phyloP scores from a whole-genome alignment of 2,888 invertebrate genomes.

The Notodonta dromedarius region DNA sequence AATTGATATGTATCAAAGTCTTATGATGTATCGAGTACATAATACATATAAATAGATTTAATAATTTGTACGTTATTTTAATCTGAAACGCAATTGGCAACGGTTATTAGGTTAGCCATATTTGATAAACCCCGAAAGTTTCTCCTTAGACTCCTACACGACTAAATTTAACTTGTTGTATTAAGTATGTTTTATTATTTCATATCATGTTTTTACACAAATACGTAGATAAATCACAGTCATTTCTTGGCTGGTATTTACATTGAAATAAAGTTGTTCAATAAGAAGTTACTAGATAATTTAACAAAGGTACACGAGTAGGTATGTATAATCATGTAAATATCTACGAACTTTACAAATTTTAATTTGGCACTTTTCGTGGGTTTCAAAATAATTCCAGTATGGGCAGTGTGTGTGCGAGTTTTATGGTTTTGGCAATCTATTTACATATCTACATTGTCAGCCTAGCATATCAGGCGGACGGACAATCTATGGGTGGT shows the following conservation, averaged over 20 bases:
- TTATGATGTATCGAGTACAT: slow-evolving; percentile 64
- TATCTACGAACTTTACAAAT: no score
- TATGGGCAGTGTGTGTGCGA: no score
- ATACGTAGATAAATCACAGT: slow-evolving; percentile 39
- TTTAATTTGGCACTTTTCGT: no score
- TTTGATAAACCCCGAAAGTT: slow-evolving; percentile 57
- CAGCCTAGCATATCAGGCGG: no score
- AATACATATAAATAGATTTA: slow-evolving; percentile 60
- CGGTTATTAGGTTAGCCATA: slow-evolving; percentile 27
- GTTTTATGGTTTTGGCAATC: no score
- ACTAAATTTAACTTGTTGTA: slow-evolving; percentile 20
- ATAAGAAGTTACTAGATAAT: no score
- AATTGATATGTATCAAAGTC: slow-evolving; percentile 62
- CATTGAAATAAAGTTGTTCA: background rate
- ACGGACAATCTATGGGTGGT: no score
- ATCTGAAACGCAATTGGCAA: slow-evolving; percentile 44
- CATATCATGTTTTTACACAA: slow-evolving; percentile 24
- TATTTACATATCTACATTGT: no score
- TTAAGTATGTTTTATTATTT: slow-evolving; percentile 26
- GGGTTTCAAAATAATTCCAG: no score
- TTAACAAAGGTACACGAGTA: background rate
- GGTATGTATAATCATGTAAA: background rate
- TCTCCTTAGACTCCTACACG: slow-evolving; percentile 41
- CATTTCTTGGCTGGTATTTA: slow-evolving; percentile 10
- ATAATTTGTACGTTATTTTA: slow-evolving; percentile 59